Evolutionary conservation across 2,797 vertebrate species (phyloP), one percentile per base, ranked within the genome.

Genomic region (Pangasius djambal): DNA sequence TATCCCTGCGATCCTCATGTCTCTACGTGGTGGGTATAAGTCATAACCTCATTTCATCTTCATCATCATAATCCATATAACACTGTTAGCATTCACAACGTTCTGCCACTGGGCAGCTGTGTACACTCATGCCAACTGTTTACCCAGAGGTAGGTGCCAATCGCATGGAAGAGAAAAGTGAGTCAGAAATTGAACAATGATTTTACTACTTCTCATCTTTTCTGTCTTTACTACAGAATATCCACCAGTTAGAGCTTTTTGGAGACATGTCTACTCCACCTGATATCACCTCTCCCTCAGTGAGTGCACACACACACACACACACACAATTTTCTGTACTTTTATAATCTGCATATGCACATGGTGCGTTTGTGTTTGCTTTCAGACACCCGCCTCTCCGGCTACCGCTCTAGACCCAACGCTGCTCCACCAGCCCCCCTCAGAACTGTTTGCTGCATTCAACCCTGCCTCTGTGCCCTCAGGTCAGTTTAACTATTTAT

Each of bases 261-360:
- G 98, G 98, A 95, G 98, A 99, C 95, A 99, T 99, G 98, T 99
- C 98, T 88, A 99, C 98, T 89, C 98, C 98, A 92, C 98, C 98
- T 92, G 98, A 99, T 95, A 97, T 99, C 96, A 99, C 98, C 91
- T 99, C 98, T 94, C 98, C 98, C 90, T 99, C 98, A 25, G 98
- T 99, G 96, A 98, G 98, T 97, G 92, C 6, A 31, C 44, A 37
- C 44, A 61, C n/a, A 44, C 57, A n/a, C 12, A 2, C 4, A 79
- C 55, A 13, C 4, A n/a, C 55, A 13, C 63, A 89, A 18, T n/a
- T 65, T 25, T 72, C 61, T 28, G 9, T 84, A 31, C 34, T 65
- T 40, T 22, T 8, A 16, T 12, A 34, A 28, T 48, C 18, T 87
- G 16, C 34, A 37, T 88, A 20, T 70, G 31, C 61, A 63, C 63